Conservation (phyloP, 2,797 vertebrate species). For the Cryptoblepharus egeriae region DNA sequence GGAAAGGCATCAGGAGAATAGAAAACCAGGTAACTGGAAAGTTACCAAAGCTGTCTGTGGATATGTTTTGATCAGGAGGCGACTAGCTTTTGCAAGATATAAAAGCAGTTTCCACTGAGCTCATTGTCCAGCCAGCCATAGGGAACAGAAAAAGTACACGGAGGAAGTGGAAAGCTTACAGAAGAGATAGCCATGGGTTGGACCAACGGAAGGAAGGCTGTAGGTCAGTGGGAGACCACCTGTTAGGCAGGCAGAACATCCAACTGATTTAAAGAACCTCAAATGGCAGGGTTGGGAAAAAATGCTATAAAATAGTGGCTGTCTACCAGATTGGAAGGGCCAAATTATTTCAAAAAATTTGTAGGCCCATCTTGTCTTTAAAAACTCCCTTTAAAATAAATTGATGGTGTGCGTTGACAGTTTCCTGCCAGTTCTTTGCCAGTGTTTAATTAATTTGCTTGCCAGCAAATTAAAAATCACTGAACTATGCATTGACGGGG, state of each 20-base stretch:
- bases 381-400: no score
- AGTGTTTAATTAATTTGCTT: no score
- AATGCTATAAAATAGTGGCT: no score
- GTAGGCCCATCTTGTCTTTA: no score
- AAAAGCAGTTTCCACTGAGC: not conserved
- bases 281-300: no score
- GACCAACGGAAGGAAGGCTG: not conserved
- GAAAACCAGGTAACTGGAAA: not conserved
- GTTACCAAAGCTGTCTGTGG: not conserved
- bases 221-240: not conserved
- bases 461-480: no score
- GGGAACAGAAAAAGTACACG: not conserved
- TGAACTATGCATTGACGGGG: no score
- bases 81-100: not conserved
- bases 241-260: not conserved
- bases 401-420: no score
- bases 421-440: no score
- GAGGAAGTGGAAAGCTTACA: not conserved
- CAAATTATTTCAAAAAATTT: no score
- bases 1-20: not conserved
- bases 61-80: not conserved
- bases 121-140: not conserved
- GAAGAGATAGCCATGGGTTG: not conserved
- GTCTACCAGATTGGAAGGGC: no score
- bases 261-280: no score